Conservation (phyloP, 2,113 vertebrate genomes). For the Hippocampus abdominalis region DNA sequence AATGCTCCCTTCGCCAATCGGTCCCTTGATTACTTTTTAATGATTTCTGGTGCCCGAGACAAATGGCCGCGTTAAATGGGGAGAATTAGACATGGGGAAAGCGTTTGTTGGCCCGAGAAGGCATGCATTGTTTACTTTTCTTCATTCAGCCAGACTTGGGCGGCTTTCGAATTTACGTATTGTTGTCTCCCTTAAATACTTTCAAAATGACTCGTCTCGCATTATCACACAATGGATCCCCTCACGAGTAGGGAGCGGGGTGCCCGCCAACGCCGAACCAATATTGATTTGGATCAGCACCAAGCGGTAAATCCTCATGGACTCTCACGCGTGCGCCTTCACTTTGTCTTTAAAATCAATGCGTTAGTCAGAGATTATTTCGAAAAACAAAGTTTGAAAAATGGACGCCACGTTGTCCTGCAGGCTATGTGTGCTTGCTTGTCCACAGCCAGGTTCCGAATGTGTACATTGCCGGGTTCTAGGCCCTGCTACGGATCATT, state of each 20-base stretch:
- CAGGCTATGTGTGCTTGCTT: constrained; percentile 40
- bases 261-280: not conserved
- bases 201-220: not conserved
- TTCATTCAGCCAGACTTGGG: constrained; percentile 32
- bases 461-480: constrained; percentile 45
- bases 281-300: constrained; percentile 2
- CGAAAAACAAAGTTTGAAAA: not conserved
- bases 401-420: constrained; percentile 10
- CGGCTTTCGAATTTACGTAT: constrained; percentile 36
- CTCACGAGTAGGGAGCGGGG: not conserved
- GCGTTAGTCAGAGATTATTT: not conserved
- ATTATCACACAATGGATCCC: not conserved
- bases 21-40: constrained; percentile 80
- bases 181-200: not conserved
- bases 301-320: not conserved
- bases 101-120: constrained; percentile 70
- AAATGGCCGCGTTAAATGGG: constrained; percentile 76
- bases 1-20: constrained; percentile 60
- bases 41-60: constrained; percentile 78
- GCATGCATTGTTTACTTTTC: constrained; percentile 66
- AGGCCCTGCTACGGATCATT: constrained; percentile 75
- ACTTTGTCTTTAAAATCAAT: not conserved
- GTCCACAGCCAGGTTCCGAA: constrained; percentile 52
- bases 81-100: constrained; percentile 72
- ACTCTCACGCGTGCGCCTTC: not conserved